phyloP scores from a whole-genome alignment of 2,797 vertebrate genomes.

The Hypotaenidia philippensis region DNA sequence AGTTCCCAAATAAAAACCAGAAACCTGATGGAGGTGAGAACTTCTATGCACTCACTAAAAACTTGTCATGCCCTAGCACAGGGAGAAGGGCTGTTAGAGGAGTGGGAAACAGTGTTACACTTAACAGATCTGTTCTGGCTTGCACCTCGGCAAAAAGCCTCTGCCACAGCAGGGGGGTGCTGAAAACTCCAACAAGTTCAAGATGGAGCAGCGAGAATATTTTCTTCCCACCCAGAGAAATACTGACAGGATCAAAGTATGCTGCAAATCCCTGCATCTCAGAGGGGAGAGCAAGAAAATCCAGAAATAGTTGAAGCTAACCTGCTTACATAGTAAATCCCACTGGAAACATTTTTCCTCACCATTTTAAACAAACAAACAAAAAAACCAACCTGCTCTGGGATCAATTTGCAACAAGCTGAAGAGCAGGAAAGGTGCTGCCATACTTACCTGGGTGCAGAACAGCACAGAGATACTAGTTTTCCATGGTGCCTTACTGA shows the following conservation, averaged over 20 bases:
- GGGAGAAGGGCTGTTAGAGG: not conserved
- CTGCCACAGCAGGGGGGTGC: not conserved
- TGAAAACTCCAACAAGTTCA: not conserved
- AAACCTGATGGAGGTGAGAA: not conserved
- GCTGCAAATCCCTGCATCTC: not conserved
- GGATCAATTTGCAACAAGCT: not conserved
- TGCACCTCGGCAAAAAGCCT: not conserved
- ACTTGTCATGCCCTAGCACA: not conserved
- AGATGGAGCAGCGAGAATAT: not conserved
- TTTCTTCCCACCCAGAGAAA: not conserved
- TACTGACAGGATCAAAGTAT: not conserved
- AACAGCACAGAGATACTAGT: not conserved
- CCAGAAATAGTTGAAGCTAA: not conserved
- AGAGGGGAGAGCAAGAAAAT: not conserved
- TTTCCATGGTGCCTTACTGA: not conserved
- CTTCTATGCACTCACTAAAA: not conserved
- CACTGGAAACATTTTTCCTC: not conserved
- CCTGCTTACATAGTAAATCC: not conserved
- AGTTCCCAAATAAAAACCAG: not conserved
- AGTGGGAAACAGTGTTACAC: not conserved
- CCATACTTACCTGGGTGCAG: not conserved
- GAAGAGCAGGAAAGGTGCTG: not conserved
- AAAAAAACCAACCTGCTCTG: not conserved
- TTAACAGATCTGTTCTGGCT: not conserved
- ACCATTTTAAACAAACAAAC: not conserved